Percentiles rank a stretch among this genome's conserved stretches.
These are phyloP conservation scores for Oostethus manadensis DNA, from an alignment of 2,113 vertebrate species.

Conservation along the genomic window DNA sequence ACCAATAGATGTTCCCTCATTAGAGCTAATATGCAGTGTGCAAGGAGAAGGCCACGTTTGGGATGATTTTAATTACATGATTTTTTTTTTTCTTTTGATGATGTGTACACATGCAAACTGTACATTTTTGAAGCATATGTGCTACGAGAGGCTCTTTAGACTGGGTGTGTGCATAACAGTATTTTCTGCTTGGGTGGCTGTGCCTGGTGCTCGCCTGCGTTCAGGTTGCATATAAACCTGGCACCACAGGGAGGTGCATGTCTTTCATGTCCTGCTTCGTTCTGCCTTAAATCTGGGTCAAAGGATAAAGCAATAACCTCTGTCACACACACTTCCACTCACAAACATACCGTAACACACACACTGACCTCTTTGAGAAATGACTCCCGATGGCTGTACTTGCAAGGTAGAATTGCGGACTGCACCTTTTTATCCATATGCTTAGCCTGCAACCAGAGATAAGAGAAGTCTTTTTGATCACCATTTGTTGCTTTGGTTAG, in stretches of 20 bases:
- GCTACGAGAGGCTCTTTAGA: constrained; percentile 10
- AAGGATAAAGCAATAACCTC: constrained; percentile 63
- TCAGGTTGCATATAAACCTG: constrained; percentile 58
- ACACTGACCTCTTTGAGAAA: constrained; percentile 41
- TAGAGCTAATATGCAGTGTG: constrained; percentile 18
- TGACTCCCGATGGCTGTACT: constrained; percentile 44
- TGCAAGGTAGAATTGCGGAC: constrained; percentile 45
- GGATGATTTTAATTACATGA: constrained; percentile 16
- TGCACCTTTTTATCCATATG: too few relatives aligned
- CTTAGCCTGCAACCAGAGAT: too few relatives aligned
- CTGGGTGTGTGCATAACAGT: constrained; percentile 42
- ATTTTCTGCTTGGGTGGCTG: constrained; percentile 52
- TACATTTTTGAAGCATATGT: constrained; percentile 20
- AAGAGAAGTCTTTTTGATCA: too few relatives aligned
- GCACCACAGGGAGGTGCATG: constrained; percentile 53
- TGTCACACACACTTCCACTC: constrained; percentile 30
- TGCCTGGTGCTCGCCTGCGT: constrained; percentile 54
- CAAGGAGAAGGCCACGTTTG: constrained; percentile 9
- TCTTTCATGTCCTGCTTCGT: constrained; percentile 64
- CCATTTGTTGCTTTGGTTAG: too few relatives aligned
- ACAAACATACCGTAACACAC: constrained; percentile 24
- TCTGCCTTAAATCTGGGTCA: constrained; percentile 65
- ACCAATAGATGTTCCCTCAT: constrained; percentile 7
- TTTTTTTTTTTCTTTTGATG: constrained; percentile 15
- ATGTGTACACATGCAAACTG: constrained; percentile 16